Base-by-base conservation (phyloP, 2,888 invertebrate species). In the Lepidochrysops patricia region DNA sequence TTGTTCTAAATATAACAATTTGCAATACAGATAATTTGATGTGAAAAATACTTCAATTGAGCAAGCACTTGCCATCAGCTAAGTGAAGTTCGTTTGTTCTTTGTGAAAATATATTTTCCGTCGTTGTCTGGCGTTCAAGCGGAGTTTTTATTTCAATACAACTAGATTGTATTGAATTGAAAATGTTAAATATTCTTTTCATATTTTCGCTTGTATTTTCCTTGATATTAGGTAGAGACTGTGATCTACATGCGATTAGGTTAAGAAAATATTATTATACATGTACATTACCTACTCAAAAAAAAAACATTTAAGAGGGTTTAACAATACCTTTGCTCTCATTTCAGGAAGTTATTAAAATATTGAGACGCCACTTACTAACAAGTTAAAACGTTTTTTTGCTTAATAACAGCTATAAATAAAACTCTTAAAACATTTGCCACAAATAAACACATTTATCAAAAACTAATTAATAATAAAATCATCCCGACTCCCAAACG, bases 141-240 rank as follows among this genome's bases (percentile, higher is more conserved):
- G 26, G n/a, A 25, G 15, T 54, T 54, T 29, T 32, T 29, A 29
- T 54, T 29, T 32, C 29, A 29, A 54, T 54, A 15, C 19, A 29
- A 15, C 54, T 29, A 29, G 29, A 12, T 29, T 32, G 54, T 32
- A 32, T 29, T 54, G 15, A 54, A 54, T 54, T 54, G 54, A 54
- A 54, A 32, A 54, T 54, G 32, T 54, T 54, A 32, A 54, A 54
- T 54, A 54, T 54, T 54, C 32, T 29, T 54, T 54, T 54, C 54
- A 32, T 54, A 54, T 54, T 54, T 54, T 32, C 27, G 29, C 27
- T 54, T 54, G 54, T 54, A 54, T 29, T 54, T 29, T 54, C 15
- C 54, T 54, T 54, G 29, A 54, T 54, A 50, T 26, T 50, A 15
- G 4, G 1, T 19, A 4, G 19, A 12, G 29, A 6, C 32, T 32